Percentiles rank a stretch among this genome's conserved stretches.
Conservation (phyloP, 2,888 invertebrate genomes). For the Rutpela maculata region DNA sequence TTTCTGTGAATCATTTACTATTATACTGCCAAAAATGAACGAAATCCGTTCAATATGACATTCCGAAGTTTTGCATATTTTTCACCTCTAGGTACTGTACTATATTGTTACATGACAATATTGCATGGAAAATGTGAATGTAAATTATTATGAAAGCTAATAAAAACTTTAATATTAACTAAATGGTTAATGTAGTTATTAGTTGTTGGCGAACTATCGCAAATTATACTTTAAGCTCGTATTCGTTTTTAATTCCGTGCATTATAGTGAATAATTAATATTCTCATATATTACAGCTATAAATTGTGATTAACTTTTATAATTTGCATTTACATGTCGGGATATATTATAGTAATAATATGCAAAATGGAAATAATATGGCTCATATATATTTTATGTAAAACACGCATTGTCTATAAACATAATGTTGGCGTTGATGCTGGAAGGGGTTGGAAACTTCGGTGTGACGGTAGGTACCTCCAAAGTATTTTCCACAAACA, state of each 20-base stretch:
- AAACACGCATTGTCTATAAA: no score
- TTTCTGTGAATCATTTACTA: no score
- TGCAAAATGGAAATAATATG: not conserved
- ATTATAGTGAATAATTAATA: not conserved
- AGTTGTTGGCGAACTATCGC: not conserved
- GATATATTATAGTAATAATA: not conserved
- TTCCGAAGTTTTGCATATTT: no score
- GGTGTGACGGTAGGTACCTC: no score
- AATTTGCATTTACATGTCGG: not conserved
- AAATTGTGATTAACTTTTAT: not conserved
- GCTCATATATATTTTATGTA: no score
- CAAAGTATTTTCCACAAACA: no score
- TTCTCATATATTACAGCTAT: not conserved
- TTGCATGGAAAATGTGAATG: not conserved
- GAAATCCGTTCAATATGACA: no score
- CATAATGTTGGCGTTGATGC: no score
- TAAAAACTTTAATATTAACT: not conserved
- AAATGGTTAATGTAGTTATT: not conserved
- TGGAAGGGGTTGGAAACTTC: no score
- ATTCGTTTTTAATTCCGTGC: not conserved
- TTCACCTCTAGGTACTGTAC: no score
- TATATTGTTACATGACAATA: not conserved
- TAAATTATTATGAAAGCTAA: not conserved
- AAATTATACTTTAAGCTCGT: not conserved
- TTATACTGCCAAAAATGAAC: no score